Evolutionary conservation across 2,888 invertebrate genomes (phyloP).

Genomic region (Hermaeophaga mercurialis): DNA sequence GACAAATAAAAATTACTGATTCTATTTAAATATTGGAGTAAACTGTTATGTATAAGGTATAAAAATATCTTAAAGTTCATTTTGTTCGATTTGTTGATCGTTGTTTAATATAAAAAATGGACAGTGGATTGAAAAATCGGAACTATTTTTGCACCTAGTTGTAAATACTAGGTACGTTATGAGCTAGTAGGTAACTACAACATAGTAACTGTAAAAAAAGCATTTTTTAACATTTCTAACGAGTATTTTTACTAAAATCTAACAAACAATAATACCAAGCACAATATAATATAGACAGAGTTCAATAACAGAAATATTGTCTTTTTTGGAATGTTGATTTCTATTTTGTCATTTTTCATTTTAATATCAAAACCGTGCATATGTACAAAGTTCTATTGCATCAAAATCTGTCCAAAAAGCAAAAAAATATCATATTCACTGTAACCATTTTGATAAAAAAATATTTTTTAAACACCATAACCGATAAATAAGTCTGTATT

Average conservation of each 20-base stretch:
- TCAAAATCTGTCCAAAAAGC: slow-evolving; percentile 6
- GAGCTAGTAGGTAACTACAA: slow-evolving; percentile 10
- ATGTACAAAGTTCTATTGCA: background rate
- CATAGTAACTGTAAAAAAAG: slow-evolving; percentile 13
- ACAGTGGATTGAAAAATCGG: no score
- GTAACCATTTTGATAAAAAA: no score
- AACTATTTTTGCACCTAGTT: no score
- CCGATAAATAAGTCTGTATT: no score
- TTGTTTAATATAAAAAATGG: no score
- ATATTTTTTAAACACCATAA: no score
- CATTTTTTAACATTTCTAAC: slow-evolving; percentile 6
- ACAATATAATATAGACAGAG: slow-evolving; percentile 17
- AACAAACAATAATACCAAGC: slow-evolving; percentile 13
- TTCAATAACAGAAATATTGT: background rate
- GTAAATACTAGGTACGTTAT: no score
- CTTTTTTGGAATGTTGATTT: background rate
- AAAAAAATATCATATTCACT: background rate
- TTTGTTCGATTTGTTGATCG: no score
- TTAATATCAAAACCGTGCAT: background rate
- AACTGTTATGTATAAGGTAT: no score
- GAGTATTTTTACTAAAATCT: slow-evolving; percentile 15
- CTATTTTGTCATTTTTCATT: background rate
- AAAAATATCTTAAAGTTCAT: no score
- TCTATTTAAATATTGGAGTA: no score
- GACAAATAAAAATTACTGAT: no score